phyloP scores from a whole-genome alignment of 2,888 invertebrate species.

The Trichogramma evanescens region DNA sequence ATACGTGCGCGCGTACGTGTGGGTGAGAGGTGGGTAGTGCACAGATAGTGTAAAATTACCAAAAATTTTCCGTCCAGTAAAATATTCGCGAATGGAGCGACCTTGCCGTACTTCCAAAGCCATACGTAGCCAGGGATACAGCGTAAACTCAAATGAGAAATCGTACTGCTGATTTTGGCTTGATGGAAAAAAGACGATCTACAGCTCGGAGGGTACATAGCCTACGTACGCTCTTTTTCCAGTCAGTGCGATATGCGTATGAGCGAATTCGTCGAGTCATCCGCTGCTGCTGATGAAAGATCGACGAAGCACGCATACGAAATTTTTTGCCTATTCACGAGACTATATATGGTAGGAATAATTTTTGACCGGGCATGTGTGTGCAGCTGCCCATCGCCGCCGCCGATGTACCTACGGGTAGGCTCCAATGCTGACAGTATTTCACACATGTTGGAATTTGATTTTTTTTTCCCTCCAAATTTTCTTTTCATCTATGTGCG shows the following conservation, averaged over 20 bases:
- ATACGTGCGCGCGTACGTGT: too few relatives aligned
- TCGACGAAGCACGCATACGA: conserved; percentile 12
- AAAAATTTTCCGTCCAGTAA: conserved; percentile 14
- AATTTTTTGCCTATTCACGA: conserved; percentile 2
- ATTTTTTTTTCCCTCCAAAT: conserved; percentile 6
- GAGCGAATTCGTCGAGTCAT: conserved; percentile 22
- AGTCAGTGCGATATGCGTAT: neutral
- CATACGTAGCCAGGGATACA: too few relatives aligned
- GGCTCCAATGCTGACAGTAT: too few relatives aligned
- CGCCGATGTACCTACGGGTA: too few relatives aligned
- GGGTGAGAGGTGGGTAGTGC: neutral
- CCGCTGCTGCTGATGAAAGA: conserved; percentile 21
- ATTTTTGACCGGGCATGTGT: too few relatives aligned
- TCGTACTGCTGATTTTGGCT: conserved; percentile 1
- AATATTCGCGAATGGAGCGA: conserved; percentile 9
- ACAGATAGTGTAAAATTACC: conserved; percentile 5
- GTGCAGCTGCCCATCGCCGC: too few relatives aligned
- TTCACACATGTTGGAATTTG: conserved; percentile 5
- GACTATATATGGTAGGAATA: too few relatives aligned
- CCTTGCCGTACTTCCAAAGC: too few relatives aligned
- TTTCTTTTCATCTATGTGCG: neutral
- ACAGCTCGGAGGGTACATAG: neutral
- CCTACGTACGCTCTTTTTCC: conserved; percentile 19
- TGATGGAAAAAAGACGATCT: too few relatives aligned
- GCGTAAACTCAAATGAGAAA: conserved; percentile 4